phyloP scores from a whole-genome alignment of 1,140 invertebrate species.

The Temnothorax longispinosus region DNA sequence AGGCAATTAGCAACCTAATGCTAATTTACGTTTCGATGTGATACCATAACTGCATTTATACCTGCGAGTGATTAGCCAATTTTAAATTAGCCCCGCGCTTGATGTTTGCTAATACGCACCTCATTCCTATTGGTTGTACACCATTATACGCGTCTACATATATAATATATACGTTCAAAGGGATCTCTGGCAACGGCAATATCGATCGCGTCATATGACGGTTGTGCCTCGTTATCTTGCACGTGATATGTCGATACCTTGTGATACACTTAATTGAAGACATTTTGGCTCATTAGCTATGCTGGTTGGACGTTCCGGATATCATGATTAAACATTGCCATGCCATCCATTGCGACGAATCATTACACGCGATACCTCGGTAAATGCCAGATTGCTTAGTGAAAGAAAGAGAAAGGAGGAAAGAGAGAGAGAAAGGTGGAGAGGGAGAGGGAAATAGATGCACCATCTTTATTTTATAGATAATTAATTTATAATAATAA shows the following conservation, averaged over 20 bases:
- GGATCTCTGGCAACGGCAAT: constrained; percentile 9
- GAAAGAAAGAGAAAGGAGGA: background rate
- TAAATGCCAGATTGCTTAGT: background rate
- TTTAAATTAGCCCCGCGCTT: constrained; percentile 53
- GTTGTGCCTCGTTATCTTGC: constrained; percentile 58
- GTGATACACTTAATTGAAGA: constrained; percentile 59
- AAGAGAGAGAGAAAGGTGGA: background rate
- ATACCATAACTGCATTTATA: constrained; percentile 24
- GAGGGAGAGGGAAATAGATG: background rate
- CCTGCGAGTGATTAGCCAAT: constrained; percentile 46
- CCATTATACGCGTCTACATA: background rate
- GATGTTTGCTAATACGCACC: constrained; percentile 43
- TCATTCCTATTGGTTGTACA: constrained; percentile 35
- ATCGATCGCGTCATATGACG: constrained; percentile 58
- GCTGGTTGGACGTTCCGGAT: constrained; percentile 22
- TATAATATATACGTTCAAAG: constrained; percentile 42
- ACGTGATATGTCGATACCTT: constrained; percentile 33
- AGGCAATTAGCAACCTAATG: constrained; percentile 32
- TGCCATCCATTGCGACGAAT: background rate
- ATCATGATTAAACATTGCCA: constrained; percentile 31
- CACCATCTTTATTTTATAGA: background rate
- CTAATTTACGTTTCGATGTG: constrained; percentile 39
- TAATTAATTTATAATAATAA: background rate
- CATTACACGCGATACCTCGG: background rate
- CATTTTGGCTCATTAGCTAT: constrained; percentile 41